Conservation (phyloP, 2,888 invertebrate species). For the Xanthia togata region DNA sequence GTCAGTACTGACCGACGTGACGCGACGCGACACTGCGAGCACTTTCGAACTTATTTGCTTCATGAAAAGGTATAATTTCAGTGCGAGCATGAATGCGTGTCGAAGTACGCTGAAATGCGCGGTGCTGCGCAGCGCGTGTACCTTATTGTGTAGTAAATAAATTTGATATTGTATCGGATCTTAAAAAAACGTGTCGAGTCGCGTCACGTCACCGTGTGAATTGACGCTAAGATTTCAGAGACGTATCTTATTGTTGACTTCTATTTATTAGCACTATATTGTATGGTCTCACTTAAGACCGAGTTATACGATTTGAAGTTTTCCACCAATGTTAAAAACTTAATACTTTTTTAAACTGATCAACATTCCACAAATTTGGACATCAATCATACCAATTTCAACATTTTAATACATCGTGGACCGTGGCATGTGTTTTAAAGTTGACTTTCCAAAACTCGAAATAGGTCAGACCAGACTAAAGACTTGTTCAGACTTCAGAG, state of each 20-base stretch:
- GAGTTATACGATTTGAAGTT: background rate
- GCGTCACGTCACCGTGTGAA: no score
- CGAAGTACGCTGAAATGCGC: no score
- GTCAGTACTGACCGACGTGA: no score
- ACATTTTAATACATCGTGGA: constrained; percentile 11
- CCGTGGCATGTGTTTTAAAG: constrained; percentile 23
- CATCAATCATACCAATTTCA: background rate
- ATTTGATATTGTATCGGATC: no score
- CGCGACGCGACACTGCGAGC: no score
- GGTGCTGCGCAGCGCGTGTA: no score
- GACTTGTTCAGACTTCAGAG: constrained; percentile 41
- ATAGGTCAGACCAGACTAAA: constrained; percentile 34
- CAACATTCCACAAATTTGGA: background rate
- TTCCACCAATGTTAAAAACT: background rate
- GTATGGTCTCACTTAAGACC: background rate
- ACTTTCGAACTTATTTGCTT: no score
- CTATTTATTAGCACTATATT: background rate
- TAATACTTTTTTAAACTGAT: background rate
- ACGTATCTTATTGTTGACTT: background rate
- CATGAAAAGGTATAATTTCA: no score
- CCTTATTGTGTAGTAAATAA: no score
- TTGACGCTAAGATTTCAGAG: background rate
- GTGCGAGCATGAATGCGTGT: no score
- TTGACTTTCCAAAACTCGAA: constrained; percentile 19
- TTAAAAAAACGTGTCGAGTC: no score